These are phyloP conservation scores for Anhinga anhinga DNA, from an alignment of 2,113 vertebrate species.

Conservation along the genomic window DNA sequence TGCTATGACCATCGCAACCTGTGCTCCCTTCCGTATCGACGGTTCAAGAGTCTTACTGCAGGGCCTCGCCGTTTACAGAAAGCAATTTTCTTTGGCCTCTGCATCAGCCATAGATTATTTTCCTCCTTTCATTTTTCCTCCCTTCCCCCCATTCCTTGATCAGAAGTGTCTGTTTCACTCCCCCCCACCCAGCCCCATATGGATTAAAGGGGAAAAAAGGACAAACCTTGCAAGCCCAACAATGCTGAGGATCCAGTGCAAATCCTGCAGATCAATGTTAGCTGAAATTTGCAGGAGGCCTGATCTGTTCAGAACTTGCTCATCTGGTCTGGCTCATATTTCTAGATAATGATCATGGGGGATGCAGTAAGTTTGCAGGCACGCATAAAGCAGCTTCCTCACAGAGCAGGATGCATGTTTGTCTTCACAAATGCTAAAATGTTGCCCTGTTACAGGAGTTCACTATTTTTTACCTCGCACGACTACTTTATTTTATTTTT, in stretches of 20 bases:
- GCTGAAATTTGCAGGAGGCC: slow-evolving; percentile 84
- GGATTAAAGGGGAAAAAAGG: neutral
- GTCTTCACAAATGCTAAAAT: neutral
- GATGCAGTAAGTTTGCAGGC: slow-evolving; percentile 54
- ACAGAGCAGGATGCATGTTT: neutral
- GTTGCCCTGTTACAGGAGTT: neutral
- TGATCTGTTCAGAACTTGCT: slow-evolving; percentile 56
- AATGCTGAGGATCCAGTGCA: slow-evolving; percentile 77
- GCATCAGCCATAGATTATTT: slow-evolving; percentile 1
- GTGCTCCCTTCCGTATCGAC: neutral
- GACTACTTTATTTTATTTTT: neutral
- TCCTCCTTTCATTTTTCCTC: slow-evolving; percentile 1
- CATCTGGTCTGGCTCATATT: slow-evolving; percentile 75
- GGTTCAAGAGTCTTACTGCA: neutral
- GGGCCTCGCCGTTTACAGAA: slow-evolving; percentile 7
- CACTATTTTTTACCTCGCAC: neutral
- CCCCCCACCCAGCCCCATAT: accelerated
- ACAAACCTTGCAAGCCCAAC: slow-evolving; percentile 50
- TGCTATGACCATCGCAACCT: neutral
- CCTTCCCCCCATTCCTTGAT: neutral
- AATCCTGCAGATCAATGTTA: slow-evolving; percentile 82
- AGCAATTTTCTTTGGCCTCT: slow-evolving; percentile 43
- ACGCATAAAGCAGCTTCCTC: neutral
- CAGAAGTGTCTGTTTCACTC: neutral
- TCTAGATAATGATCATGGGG: slow-evolving; percentile 78